These are phyloP conservation scores for Dioctria linearis DNA, from an alignment of 2,888 invertebrate species.

Conservation along the genomic window DNA sequence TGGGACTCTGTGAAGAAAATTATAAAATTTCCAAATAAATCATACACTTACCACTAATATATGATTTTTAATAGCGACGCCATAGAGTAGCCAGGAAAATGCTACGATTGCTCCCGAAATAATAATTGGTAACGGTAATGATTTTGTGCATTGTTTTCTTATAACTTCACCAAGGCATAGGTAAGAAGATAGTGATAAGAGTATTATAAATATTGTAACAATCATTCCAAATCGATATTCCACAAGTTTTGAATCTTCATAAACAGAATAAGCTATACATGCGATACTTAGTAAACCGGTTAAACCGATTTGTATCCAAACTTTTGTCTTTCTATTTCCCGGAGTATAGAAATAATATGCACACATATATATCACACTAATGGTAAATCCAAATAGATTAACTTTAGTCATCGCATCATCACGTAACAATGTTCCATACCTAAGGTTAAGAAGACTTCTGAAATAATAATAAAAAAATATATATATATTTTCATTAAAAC, in stretches of 20 bases:
- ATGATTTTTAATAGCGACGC: constrained; percentile 66
- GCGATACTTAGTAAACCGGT: constrained; percentile 74
- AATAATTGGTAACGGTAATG: constrained; percentile 91
- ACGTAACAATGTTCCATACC: constrained; percentile 81
- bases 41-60: constrained; percentile 65
- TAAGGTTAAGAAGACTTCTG: constrained; percentile 83
- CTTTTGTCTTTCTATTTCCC: constrained; percentile 72
- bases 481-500: not conserved
- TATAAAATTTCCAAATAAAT: not conserved
- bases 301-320: constrained; percentile 75
- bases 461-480: constrained; percentile 28
- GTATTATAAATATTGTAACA: constrained; percentile 78
- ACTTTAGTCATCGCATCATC: constrained; percentile 85
- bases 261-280: constrained; percentile 76
- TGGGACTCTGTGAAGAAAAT: not conserved
- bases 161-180: constrained; percentile 82
- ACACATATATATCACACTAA: constrained; percentile 79
- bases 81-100: constrained; percentile 67
- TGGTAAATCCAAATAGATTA: constrained; percentile 80
- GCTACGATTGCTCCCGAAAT: constrained; percentile 84
- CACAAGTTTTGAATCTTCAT: constrained; percentile 77
- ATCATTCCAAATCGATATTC: constrained; percentile 82
- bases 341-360: constrained; percentile 79
- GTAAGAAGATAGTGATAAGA: constrained; percentile 80
- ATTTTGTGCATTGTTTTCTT: constrained; percentile 84